Evolutionary conservation across 2,888 invertebrate genomes (phyloP).

Genomic region (Erannis defoliaria): DNA sequence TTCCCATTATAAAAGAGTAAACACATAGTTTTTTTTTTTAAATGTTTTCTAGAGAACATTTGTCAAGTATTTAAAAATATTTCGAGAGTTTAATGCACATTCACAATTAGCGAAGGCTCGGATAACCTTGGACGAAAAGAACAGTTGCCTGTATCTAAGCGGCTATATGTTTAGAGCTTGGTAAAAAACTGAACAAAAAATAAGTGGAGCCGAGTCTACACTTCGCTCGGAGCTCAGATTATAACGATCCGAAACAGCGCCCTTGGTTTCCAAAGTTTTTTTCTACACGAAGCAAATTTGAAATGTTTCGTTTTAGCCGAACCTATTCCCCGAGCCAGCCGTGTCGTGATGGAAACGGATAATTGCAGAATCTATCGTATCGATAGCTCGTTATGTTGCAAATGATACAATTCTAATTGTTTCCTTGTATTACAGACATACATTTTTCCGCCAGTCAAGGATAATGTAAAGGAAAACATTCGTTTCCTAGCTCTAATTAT

Average conservation of each 20-base stretch:
- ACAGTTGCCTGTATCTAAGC: constrained; percentile 70
- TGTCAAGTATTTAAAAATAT: constrained; percentile 59
- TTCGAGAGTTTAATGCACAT: constrained; percentile 44
- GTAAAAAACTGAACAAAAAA: constrained; percentile 78
- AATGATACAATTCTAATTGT: constrained; percentile 71
- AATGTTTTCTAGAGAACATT: constrained; percentile 72
- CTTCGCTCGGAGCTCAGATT: constrained; percentile 71
- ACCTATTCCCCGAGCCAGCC: constrained; percentile 46
- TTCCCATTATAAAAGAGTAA: constrained; percentile 72
- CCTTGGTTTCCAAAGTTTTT: constrained; percentile 71
- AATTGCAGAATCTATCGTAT: constrained; percentile 65
- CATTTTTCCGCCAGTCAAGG: constrained; percentile 43
- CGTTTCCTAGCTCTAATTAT: constrained; percentile 49
- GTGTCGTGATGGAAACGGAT: constrained; percentile 65
- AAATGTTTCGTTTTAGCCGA: constrained; percentile 53
- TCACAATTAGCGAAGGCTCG: constrained; percentile 44
- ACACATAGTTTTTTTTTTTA: constrained; percentile 72
- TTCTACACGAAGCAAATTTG: constrained; percentile 57
- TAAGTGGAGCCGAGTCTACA: constrained; percentile 65
- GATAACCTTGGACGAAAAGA: constrained; percentile 78
- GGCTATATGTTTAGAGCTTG: constrained; percentile 60
- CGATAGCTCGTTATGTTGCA: constrained; percentile 68
- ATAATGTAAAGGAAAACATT: constrained; percentile 44
- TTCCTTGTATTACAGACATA: constrained; percentile 62
- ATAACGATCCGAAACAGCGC: constrained; percentile 77